Evolutionary conservation across 2,797 vertebrate genomes (phyloP), one percentile per base, ranked within the genome.

Genomic region (Enoplosus armatus): DNA sequence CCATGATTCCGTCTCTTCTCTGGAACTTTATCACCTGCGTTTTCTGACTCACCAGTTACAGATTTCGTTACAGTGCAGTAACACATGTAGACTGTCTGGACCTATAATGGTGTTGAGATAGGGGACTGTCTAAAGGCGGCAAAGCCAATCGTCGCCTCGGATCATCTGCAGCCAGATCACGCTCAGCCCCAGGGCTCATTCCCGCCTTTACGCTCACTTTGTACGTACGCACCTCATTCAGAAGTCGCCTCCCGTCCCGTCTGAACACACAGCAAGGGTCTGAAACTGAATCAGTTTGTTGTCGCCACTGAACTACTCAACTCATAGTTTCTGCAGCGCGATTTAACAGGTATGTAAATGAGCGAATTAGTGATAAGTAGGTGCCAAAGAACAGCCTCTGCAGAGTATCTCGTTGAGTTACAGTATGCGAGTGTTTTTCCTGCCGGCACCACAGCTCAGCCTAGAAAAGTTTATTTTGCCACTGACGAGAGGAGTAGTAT

Each of bases 1-100:
- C 37, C 33, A 50, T 20, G 37, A 50, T 33, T 84, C 41, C 29
- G 20, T 20, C 11, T 24, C 14, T 66, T 56, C 22, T 63, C 53
- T 59, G 15, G 1, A 67, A 61, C 47, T 51, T 45, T 29, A 22
- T 45, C 22, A 64, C 22, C 61, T 47, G 27, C 33, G 16, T 61
- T 14, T n/a, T n/a, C 33, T 37, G 22, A 6, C 48, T 33, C 6
- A 16, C 27, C 24, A 20, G 14, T 39, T 14, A 14, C 43, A 35
- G 15, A 50, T 8, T 8, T 16, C 15, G 51, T 7, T 5, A 27
- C 10, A 54, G 41, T 47, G 8, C 15, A 63, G 31, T 35, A 27
- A 12, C 12, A 41, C 20, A 45, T 61, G 33, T 43, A 27, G 33
- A n/a, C 41, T 12, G 2, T 41, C 39, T 53, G 27, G 24, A 39